Percentiles rank a stretch among this genome's conserved stretches.
phyloP scores from a whole-genome alignment of 2,797 vertebrate genomes.

The Myiothlypis chrysogaster region DNA sequence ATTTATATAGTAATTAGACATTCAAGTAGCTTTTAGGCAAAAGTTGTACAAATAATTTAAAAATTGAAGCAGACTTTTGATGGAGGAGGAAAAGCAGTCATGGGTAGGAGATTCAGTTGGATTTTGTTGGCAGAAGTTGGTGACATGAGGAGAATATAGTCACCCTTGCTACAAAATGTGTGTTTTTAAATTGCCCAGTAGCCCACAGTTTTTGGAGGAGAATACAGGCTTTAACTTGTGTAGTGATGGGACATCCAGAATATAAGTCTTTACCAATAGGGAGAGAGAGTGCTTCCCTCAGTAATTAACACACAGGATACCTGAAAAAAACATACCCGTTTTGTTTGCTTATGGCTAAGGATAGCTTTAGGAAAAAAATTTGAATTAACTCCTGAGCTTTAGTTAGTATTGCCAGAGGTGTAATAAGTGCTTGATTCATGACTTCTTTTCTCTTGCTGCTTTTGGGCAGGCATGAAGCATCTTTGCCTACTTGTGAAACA shows the following conservation, averaged over 20 bases:
- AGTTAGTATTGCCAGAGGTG: not conserved
- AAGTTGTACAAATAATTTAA: not conserved
- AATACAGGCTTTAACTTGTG: not conserved
- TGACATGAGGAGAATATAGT: accelerated
- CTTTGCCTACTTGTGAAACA: not conserved
- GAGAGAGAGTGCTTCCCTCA: not conserved
- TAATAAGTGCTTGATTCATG: not conserved
- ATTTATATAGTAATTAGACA: not conserved
- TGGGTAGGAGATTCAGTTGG: not conserved
- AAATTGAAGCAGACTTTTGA: not conserved
- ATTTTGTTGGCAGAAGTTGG: not conserved
- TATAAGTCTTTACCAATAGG: not conserved
- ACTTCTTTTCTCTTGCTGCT: conserved; percentile 4
- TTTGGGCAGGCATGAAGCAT: conserved; percentile 20
- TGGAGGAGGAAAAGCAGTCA: not conserved
- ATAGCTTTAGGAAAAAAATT: not conserved
- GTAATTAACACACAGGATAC: not conserved
- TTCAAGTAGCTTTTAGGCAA: not conserved
- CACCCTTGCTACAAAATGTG: not conserved
- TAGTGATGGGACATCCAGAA: not conserved
- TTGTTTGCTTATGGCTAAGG: not conserved
- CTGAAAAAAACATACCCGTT: not conserved
- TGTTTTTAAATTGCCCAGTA: not conserved
- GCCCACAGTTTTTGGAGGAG: not conserved
- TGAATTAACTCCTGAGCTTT: not conserved